These are phyloP conservation scores for Perca flavescens DNA, from an alignment of 2,113 vertebrate species.

Conservation along the genomic window DNA sequence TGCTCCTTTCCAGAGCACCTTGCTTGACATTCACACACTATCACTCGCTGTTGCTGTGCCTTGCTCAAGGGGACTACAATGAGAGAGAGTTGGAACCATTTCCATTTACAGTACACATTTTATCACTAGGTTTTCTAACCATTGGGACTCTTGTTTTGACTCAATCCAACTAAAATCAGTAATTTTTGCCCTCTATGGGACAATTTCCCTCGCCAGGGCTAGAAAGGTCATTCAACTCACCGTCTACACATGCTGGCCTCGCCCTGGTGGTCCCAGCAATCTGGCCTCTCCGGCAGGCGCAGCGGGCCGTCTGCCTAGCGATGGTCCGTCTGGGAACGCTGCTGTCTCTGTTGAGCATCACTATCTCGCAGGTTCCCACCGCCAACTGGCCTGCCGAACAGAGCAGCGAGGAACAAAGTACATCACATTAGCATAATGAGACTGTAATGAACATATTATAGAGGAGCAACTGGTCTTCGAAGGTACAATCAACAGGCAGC, in stretches of 20 bases:
- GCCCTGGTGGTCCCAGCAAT: conserved; percentile 88
- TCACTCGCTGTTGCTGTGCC: neutral
- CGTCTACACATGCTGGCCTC: conserved; percentile 88
- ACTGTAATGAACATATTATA: conserved; percentile 57
- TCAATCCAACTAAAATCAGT: neutral
- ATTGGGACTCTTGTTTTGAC: neutral
- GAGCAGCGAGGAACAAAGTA: conserved; percentile 44
- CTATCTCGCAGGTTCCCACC: conserved; percentile 89
- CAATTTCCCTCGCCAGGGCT: neutral
- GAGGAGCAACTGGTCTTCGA: conserved; percentile 51
- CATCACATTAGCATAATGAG: conserved; percentile 62
- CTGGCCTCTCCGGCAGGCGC: conserved; percentile 88
- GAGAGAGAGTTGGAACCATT: neutral
- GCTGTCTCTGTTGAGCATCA: conserved; percentile 89
- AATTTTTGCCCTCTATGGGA: neutral
- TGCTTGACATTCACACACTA: neutral
- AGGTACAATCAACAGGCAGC: conserved; percentile 20
- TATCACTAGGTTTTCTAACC: neutral
- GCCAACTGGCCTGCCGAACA: conserved; percentile 86
- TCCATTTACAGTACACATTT: neutral
- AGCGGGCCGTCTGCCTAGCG: conserved; percentile 88
- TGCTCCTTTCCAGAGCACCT: neutral
- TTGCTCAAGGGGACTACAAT: neutral
- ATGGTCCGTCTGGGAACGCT: conserved; percentile 87
- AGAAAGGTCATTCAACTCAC: conserved; percentile 73